These are phyloP conservation scores for Melanotus villosus DNA, from an alignment of 2,888 invertebrate species.

Conservation along the genomic window DNA sequence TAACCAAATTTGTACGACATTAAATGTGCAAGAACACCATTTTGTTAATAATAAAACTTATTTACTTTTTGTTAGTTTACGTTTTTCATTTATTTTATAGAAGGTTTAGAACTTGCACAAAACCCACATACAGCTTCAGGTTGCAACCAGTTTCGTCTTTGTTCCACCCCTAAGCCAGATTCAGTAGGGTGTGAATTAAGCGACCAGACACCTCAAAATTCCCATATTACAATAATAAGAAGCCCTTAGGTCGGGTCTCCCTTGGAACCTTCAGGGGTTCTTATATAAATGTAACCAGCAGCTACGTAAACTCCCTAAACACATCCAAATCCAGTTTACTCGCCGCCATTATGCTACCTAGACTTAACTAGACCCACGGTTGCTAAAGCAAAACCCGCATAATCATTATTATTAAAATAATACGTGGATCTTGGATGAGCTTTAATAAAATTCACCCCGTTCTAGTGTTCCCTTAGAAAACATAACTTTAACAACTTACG, in stretches of 20 bases:
- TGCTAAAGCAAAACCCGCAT: no score
- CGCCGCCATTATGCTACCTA: background rate
- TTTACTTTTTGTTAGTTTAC: no score
- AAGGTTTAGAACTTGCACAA: no score
- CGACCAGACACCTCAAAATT: slow-evolving; percentile 37
- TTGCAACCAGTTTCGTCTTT: background rate
- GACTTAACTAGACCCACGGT: slow-evolving; percentile 7
- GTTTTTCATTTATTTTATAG: no score
- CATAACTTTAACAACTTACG: no score
- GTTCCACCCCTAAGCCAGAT: background rate
- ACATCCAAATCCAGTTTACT: slow-evolving; percentile 8
- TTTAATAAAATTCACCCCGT: background rate
- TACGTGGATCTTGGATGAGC: background rate
- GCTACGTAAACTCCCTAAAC: background rate
- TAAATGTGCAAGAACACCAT: no score
- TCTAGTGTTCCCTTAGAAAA: no score
- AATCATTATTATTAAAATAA: slow-evolving; percentile 23
- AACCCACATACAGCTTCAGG: background rate
- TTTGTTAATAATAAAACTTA: no score
- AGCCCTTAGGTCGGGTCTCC: slow-evolving; percentile 10
- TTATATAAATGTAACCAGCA: slow-evolving; percentile 9
- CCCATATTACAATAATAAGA: slow-evolving; percentile 36
- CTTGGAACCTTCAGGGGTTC: slow-evolving; percentile 1
- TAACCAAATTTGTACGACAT: no score
- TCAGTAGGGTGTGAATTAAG: slow-evolving; percentile 24